phyloP scores from a whole-genome alignment of 2,888 invertebrate species.

The Drosophila subsilvestris region DNA sequence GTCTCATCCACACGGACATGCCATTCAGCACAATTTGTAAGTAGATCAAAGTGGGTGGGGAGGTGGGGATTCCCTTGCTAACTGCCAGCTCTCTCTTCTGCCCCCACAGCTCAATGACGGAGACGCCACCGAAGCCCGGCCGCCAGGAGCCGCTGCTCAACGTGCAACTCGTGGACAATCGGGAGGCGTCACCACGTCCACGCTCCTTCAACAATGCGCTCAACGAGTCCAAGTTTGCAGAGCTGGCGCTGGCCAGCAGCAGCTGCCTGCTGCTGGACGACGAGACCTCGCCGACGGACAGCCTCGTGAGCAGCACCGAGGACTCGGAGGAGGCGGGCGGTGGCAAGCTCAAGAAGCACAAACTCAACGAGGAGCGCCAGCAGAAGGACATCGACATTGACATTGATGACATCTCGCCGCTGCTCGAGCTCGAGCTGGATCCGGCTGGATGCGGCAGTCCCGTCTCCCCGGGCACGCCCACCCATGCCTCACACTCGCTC shows the following conservation, averaged over 20 bases:
- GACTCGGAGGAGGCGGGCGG: constrained; percentile 81
- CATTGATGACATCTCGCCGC: constrained; percentile 84
- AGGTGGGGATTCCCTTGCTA: too few species aligned
- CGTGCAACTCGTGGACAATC: constrained; percentile 61
- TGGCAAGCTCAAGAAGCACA: constrained; percentile 82
- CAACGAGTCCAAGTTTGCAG: constrained; percentile 87
- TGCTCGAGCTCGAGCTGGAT: constrained; percentile 82
- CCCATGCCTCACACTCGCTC: constrained; percentile 90
- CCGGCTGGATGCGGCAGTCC: constrained; percentile 83
- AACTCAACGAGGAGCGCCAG: constrained; percentile 83
- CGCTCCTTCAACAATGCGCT: constrained; percentile 77
- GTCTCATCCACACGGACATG: constrained; percentile 78
- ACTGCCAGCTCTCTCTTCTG: too few species aligned
- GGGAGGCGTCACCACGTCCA: constrained; percentile 66
- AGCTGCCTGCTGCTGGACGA: constrained; percentile 90
- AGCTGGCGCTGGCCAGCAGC: constrained; percentile 88
- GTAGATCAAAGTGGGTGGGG: constrained; percentile 50
- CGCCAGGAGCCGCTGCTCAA: constrained; percentile 64
- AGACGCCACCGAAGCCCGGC: constrained; percentile 44
- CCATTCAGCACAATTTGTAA: constrained; percentile 81
- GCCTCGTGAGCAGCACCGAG: constrained; percentile 86
- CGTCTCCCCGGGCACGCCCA: constrained; percentile 90
- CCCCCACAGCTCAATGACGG: constrained; percentile 65
- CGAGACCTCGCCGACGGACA: constrained; percentile 93
- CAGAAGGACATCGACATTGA: constrained; percentile 84